Evolutionary conservation across 2,888 invertebrate genomes (phyloP), one percentile per base, ranked within the genome.

Genomic region (Schrankia costaestrigalis): DNA sequence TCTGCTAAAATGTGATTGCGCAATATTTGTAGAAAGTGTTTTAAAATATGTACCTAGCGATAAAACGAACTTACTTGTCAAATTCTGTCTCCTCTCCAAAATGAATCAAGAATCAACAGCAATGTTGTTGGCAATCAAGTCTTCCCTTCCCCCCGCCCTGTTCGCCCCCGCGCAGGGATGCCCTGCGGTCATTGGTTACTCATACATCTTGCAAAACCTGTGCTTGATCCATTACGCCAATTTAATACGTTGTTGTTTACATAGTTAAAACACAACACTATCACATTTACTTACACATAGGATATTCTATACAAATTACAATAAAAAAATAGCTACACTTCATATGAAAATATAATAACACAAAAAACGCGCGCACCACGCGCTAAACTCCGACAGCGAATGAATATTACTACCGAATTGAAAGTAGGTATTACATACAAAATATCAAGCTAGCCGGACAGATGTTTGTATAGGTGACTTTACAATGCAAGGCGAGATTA

Each of bases 111-210:
- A 62, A 55, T 42, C 55, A 53, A 56, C 49, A 47, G 56, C 52
- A 54, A 47, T 53, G 57, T 52, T 54, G 59, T 59, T 59, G 56
- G 58, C 47, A 62, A 62, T 55, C 64, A 56, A 60, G 48, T 59
- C 63, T 61, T 26, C 69, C 70, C 61, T 62, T 48, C 68, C 70
- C 65, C 69, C 64, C 70, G 46, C 67, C 60, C 56, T 55, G 45
- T 49, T 42, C 57, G 42, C 43, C 62, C 43, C 63, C 62, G 59
- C 68, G 68, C 72, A 75, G 78, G 77, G 75, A 75, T 75, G 63
- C 76, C 77, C 78, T 76, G 74, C 76, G 74, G 74, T 77, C 77
- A 77, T 76, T 76, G 71, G 78, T 78, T 77, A 77, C 77, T 77
- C 78, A 77, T 76, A 72, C 75, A 75, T 76, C 66, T 76, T 76